A percentile compares a stretch with the other conserved stretches of the same genome.
phyloP scores from a whole-genome alignment of 2,113 vertebrate species.

The Coptodon rendalli region DNA sequence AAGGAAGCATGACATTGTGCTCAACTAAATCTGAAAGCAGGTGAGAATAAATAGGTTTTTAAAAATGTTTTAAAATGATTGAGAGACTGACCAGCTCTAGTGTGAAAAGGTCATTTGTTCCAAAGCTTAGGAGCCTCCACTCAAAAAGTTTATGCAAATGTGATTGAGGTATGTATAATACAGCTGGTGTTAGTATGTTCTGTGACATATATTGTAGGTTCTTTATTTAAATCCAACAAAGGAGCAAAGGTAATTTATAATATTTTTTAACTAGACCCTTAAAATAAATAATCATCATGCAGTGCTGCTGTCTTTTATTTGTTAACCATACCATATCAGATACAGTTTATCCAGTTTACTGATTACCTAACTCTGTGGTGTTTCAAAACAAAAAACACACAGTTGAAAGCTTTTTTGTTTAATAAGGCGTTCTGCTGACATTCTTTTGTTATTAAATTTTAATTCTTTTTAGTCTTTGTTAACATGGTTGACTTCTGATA shows the following conservation, averaged over 20 bases:
- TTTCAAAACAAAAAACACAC: background rate
- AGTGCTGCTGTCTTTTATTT: background rate
- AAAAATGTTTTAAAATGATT: background rate
- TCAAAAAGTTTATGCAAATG: background rate
- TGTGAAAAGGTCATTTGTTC: background rate
- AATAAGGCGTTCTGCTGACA: background rate
- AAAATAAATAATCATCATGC: background rate
- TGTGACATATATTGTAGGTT: background rate
- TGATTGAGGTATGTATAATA: background rate
- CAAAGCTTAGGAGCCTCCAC: background rate
- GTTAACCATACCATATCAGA: background rate
- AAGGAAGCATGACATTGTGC: background rate
- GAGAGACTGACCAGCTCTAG: background rate
- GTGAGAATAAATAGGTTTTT: background rate
- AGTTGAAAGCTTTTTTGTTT: background rate
- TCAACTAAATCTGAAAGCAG: background rate
- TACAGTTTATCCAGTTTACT: background rate
- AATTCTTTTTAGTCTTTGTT: background rate
- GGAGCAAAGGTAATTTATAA: background rate
- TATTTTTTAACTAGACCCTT: background rate
- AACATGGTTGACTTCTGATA: background rate
- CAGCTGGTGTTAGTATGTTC: background rate
- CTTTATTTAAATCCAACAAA: background rate
- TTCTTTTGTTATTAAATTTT: background rate
- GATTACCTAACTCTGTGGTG: rapidly evolving